A percentile compares a stretch with the other conserved stretches of the same genome.
Conservation (phyloP, 2,888 invertebrate species). For the Phengaris alcon region DNA sequence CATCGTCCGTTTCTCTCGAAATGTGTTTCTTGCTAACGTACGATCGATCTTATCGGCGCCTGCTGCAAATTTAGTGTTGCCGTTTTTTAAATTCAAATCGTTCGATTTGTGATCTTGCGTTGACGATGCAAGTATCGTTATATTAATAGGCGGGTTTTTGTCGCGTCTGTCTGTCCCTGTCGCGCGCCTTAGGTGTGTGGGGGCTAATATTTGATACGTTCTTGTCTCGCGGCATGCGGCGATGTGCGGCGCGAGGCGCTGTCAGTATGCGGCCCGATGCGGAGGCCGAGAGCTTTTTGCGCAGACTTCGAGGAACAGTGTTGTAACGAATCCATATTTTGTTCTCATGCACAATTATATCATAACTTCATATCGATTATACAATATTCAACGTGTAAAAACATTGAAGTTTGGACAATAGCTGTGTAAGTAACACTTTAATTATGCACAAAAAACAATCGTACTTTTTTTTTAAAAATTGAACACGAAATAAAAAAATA, state of each 20-base stretch:
- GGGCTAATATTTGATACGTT: conserved; percentile 77
- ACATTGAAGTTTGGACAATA: neutral
- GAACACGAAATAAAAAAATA: neutral
- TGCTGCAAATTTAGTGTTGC: conserved; percentile 56
- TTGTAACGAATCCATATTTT: conserved; percentile 27
- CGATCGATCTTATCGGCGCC: conserved; percentile 68
- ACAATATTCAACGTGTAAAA: neutral
- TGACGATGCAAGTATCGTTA: conserved; percentile 41
- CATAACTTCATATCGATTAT: conserved; percentile 26
- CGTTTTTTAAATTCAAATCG: conserved; percentile 37
- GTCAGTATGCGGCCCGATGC: conserved; percentile 47
- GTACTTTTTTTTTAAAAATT: neutral
- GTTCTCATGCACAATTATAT: conserved; percentile 26
- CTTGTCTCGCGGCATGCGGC: conserved; percentile 54
- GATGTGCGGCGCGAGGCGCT: conserved; percentile 54
- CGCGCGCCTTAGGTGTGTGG: conserved; percentile 74
- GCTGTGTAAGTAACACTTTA: neutral
- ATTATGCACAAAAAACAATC: neutral
- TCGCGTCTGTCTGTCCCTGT: conserved; percentile 57
- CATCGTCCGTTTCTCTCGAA: conserved; percentile 75
- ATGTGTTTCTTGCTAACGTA: conserved; percentile 78
- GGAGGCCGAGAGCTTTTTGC: conserved; percentile 44
- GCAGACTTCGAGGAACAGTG: conserved; percentile 31
- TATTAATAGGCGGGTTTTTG: conserved; percentile 36
- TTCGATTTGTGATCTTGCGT: conserved; percentile 48